These are phyloP conservation scores for Micromussa lordhowensis DNA, from an alignment of 92 coral and sea anemone species.

Conservation along the genomic window DNA sequence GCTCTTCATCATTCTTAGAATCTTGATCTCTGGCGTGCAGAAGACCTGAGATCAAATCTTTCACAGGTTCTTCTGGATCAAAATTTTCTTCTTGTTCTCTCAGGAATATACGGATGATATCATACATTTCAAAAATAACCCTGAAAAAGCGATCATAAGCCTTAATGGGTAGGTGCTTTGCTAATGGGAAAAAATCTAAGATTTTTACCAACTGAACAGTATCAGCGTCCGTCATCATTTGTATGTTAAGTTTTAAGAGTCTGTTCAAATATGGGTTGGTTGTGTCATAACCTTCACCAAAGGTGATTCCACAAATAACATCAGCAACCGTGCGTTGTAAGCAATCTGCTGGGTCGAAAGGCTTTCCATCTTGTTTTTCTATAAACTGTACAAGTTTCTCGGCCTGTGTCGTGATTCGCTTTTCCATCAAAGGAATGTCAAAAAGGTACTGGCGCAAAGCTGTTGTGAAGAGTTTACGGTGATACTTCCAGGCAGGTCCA, in stretches of 20 bases:
- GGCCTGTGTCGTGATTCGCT: constrained; percentile 58
- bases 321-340: constrained; percentile 67
- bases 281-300: constrained; percentile 59
- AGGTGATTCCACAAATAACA: constrained; percentile 67
- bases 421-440: constrained; percentile 44
- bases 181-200: constrained; percentile 23
- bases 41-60: constrained; percentile 38
- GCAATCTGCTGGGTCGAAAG: constrained; percentile 67
- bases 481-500: constrained; percentile 78
- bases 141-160: not conserved
- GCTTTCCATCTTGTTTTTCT: constrained; percentile 46
- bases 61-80: constrained; percentile 34
- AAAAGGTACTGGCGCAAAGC: constrained; percentile 67
- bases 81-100: constrained; percentile 32
- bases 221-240: constrained; percentile 7
- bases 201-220: not conserved
- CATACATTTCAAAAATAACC: not conserved
- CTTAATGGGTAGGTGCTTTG: constrained; percentile 14
- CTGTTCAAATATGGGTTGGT: constrained; percentile 47
- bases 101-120: constrained; percentile 36
- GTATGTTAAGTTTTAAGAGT: constrained; percentile 5
- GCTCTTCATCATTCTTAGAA: constrained; percentile 19
- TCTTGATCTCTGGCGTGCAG: constrained; percentile 5
- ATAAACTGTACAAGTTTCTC: constrained; percentile 46
- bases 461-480: constrained; percentile 69